Evolutionary conservation across 2,113 vertebrate species (phyloP).

Genomic region (Piprites chloris): DNA sequence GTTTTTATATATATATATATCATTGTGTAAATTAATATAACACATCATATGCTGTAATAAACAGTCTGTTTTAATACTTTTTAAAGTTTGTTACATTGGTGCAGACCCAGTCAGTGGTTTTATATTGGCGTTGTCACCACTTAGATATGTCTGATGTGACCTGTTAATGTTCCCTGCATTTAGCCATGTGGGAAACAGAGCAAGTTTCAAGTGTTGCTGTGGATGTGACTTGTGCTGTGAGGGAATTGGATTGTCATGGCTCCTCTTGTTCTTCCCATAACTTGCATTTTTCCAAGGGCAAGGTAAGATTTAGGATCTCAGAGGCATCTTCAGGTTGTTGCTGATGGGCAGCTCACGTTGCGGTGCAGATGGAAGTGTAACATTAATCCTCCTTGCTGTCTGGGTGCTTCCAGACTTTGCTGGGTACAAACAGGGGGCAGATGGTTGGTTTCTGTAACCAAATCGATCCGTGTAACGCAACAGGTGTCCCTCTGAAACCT

Average conservation of each 20-base stretch:
- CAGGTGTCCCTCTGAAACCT: background rate
- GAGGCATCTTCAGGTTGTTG: background rate
- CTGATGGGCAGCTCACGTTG: background rate
- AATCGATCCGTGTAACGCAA: background rate
- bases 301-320: background rate
- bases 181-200: background rate
- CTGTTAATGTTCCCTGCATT: background rate
- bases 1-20: slow-evolving; percentile 83
- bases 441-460: background rate
- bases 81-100: slow-evolving; percentile 65
- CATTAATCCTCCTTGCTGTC: background rate
- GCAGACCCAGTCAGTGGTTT: slow-evolving; percentile 41
- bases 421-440: background rate
- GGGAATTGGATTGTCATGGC: background rate
- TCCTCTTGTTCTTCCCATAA: background rate
- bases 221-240: background rate
- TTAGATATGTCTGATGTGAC: background rate
- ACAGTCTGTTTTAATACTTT: slow-evolving; percentile 79
- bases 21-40: slow-evolving; percentile 87
- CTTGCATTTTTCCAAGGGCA: background rate
- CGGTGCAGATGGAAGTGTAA: background rate
- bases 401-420: background rate
- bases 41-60: slow-evolving; percentile 80
- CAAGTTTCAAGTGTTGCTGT: background rate
- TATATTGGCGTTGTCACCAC: background rate